These are phyloP conservation scores for Diceros bicornis DNA, from an alignment of 2,797 vertebrate species.

Conservation along the genomic window DNA sequence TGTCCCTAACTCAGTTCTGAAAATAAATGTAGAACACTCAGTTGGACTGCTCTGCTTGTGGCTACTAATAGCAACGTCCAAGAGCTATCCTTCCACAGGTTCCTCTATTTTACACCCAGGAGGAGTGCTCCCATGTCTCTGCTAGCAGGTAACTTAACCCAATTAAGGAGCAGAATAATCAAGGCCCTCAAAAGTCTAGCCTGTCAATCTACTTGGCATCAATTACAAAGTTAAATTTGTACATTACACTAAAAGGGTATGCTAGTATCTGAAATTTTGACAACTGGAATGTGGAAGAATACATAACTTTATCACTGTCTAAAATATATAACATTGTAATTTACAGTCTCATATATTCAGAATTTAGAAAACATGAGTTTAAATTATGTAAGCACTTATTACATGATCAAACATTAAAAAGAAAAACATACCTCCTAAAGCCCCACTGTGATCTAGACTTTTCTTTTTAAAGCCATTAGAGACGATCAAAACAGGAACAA, in stretches of 20 bases:
- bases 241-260: not conserved
- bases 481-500: slow-evolving; percentile 93
- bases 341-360: not conserved
- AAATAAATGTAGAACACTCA: not conserved
- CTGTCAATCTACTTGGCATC: not conserved
- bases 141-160: slow-evolving; percentile 1
- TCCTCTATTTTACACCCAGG: not conserved
- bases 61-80: not conserved
- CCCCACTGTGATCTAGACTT: slow-evolving; percentile 95
- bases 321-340: not conserved
- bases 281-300: not conserved
- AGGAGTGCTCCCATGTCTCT: not conserved
- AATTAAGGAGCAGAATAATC: not conserved
- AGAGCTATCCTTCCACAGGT: not conserved
- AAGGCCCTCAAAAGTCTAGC: not conserved
- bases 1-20: not conserved
- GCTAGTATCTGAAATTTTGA: not conserved
- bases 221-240: slow-evolving; percentile 27
- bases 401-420: slow-evolving; percentile 53
- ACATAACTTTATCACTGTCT: slow-evolving; percentile 12
- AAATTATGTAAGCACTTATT: slow-evolving; percentile 38
- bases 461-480: slow-evolving; percentile 93
- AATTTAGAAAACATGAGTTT: slow-evolving; percentile 55
- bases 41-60: not conserved
- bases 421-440: slow-evolving; percentile 93